Base-by-base conservation (phyloP, 2,797 vertebrate species). In the Eremophila alpestris region DNA sequence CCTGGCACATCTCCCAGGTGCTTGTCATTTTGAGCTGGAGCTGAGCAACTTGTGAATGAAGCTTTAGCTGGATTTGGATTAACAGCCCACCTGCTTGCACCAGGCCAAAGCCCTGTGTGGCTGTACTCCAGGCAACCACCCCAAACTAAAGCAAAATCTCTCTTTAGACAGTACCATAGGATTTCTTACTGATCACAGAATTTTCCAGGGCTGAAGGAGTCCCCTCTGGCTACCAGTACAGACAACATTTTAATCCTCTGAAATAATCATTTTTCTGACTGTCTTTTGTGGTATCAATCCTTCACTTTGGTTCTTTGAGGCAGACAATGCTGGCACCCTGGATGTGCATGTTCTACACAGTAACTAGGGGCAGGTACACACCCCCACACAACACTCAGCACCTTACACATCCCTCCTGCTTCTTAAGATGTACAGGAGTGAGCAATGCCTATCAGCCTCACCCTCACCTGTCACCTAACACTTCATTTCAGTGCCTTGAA, bases 1-100 rank as follows among this genome's bases (percentile, higher is more conserved):
- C 45, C 16, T n/a, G 24, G 10, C 23, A 40, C 30, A 69, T 30
- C 16, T 81, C 52, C 38, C 27, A 5, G 0, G 0, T 11, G 6
- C n/a, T 83, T 62, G 32, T 12, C 45, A n/a, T 67, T 40, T 36
- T 38, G 40, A 62, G 30, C 24, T 67, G 68, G 36, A 55, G 12
- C 14, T 79, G 48, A 94, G 56, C 16, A 70, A 56, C 11, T 23
- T 43, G 20, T 6, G 60, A 83, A 85, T 80, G 26, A 26, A 40
- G 52, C 11, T 80, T 36, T 75, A 46, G 4, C 20, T 48, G n/a
- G 46, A 45, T 60, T 1, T 49, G 43, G 21, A 58, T 49, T 36
- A 71, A 32, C 16, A 93, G 10, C 5, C 60, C 48, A 60, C 30
- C 17, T 46, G 26, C 23, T 23, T 46, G 24, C 46, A 38, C 48